Evolutionary conservation across 2,888 invertebrate genomes (phyloP), one percentile per base, ranked within the genome.

Genomic region (Zaprionus bogoriensis): DNA sequence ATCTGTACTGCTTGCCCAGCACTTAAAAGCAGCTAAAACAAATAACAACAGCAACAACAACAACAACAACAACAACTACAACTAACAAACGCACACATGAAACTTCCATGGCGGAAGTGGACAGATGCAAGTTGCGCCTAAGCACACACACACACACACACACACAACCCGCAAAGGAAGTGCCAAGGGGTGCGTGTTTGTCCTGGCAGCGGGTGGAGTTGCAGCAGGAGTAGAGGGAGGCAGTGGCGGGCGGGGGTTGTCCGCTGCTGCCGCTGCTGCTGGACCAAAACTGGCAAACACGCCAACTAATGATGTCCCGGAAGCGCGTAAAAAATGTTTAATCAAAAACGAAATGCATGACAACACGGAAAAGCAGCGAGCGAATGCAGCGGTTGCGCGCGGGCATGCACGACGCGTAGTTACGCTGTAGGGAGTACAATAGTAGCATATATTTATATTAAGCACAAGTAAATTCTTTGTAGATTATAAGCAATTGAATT

Each of bases 281-380:
- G 87, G 87, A 77, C 80, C 87, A 80, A 60, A 65, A 52, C 65
- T 51, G 14, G 47, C 52, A 84, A 77, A 45, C 79, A 55, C 54
- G 70, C 57, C 60, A 74, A 82, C 85, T 85, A 87, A 83, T 85
- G 77, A 83, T 79, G 83, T 57, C 67, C 76, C 88, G 87, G 87
- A 87, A 88, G 72, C 69, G 79, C 84, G 74, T 87, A 87, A 88
- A 87, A 87, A 88, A 78, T 79, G 75, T 83, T 80, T 86, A 87
- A 87, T 84, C 83, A 87, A 87, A 86, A 58, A 77, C 67, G n/a
- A 75, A 86, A 77, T 73, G 87, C 88, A 78, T 80, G 87, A 80
- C 86, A 74, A 59, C 71, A 87, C 82, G 85, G 59, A 77, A 77
- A 77, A 47, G 39, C 12, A 14, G 42, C 25, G 10, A 17, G 19